Evolutionary conservation across 2,113 vertebrate genomes (phyloP).

Genomic region (Passer domesticus): DNA sequence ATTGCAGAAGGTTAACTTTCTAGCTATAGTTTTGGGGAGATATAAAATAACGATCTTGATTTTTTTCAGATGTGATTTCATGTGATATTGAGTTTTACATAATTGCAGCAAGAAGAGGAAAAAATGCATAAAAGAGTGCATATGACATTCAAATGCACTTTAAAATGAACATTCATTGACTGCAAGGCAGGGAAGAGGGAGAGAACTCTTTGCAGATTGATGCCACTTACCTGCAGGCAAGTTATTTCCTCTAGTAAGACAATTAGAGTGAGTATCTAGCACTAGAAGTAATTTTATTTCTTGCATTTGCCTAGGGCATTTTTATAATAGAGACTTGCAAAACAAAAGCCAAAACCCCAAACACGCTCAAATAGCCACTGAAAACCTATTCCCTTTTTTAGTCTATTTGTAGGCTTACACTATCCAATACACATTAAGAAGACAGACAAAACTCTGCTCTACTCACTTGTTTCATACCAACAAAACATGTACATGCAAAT

Average conservation of each 20-base stretch:
- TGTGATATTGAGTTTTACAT: not conserved
- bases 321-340: not conserved
- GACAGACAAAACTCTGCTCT: not conserved
- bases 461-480: not conserved
- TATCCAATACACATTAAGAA: not conserved
- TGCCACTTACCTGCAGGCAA: not conserved
- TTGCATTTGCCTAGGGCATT: not conserved
- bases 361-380: not conserved
- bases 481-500: slow-evolving; percentile 24
- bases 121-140: not conserved
- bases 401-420: not conserved
- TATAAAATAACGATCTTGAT: not conserved
- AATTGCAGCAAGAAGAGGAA: not conserved
- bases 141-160: not conserved
- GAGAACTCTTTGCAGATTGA: not conserved
- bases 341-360: not conserved
- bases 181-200: not conserved
- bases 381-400: not conserved
- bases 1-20: not conserved
- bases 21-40: not conserved
- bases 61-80: not conserved
- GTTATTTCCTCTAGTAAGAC: not conserved
- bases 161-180: not conserved
- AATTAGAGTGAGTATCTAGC: not conserved
- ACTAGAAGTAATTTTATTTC: not conserved